Conservation (phyloP, 2,797 vertebrate species). For the Acipenser oxyrinchus region DNA sequence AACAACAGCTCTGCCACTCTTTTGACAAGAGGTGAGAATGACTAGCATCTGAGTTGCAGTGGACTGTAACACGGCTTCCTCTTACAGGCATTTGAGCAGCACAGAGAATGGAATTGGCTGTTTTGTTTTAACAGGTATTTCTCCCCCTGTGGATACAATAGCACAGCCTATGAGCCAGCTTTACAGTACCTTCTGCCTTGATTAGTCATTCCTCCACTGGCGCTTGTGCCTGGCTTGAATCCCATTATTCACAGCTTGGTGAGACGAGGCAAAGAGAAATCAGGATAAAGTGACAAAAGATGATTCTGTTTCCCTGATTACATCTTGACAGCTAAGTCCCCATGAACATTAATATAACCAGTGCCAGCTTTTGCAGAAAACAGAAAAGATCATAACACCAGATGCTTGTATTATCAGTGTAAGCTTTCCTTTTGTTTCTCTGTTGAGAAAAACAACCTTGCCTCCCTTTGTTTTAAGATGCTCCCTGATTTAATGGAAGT, state of each 20-base stretch:
- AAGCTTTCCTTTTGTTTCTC: neutral
- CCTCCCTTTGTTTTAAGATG: too few relatives aligned
- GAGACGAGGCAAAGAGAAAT: constrained; percentile 21
- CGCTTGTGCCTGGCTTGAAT: constrained; percentile 38
- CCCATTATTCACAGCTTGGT: constrained; percentile 33
- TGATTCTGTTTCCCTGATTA: constrained; percentile 21
- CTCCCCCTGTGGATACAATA: too few relatives aligned
- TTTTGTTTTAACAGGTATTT: neutral
- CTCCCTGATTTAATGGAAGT: too few relatives aligned
- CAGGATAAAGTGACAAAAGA: constrained; percentile 24
- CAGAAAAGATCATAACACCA: neutral
- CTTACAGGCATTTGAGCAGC: neutral
- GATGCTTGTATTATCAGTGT: neutral
- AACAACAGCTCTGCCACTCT: constrained; percentile 30
- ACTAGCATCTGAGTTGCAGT: constrained; percentile 32
- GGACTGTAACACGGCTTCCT: constrained; percentile 32
- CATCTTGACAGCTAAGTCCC: neutral
- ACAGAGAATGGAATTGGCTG: neutral
- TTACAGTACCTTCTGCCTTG: neutral
- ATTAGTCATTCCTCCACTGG: constrained; percentile 3
- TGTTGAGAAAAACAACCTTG: too few relatives aligned
- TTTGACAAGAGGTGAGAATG: constrained; percentile 26
- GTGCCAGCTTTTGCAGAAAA: neutral
- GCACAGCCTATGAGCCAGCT: neutral
- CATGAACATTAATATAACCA: neutral